Evolutionary conservation across 2,797 vertebrate species (phyloP).

Genomic region (Psittacula derbiana): DNA sequence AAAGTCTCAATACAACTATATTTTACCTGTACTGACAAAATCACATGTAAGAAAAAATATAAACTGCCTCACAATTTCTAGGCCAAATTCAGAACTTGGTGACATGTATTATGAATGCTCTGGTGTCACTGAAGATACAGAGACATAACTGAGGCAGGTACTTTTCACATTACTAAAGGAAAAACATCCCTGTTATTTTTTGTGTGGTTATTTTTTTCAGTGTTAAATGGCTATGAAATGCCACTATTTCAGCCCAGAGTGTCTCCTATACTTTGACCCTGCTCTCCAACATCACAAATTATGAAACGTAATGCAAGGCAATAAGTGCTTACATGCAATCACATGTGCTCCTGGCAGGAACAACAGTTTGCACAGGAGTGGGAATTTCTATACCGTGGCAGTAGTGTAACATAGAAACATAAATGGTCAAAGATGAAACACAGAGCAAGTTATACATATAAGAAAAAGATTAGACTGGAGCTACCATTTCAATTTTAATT

Average conservation of each 20-base stretch:
- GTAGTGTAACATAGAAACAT: background rate
- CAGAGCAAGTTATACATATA: background rate
- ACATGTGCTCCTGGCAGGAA: background rate
- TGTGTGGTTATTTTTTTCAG: background rate
- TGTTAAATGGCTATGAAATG: background rate
- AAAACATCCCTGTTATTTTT: background rate
- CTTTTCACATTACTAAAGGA: background rate
- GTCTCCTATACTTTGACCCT: background rate
- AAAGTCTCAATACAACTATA: background rate
- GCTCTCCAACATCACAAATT: background rate
- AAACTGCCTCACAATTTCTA: background rate
- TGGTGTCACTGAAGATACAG: background rate
- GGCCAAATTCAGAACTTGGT: background rate
- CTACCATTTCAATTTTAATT: background rate
- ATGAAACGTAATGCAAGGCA: background rate
- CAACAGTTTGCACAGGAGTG: background rate
- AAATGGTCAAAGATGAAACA: background rate
- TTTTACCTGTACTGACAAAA: background rate
- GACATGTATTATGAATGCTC: background rate
- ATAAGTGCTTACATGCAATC: background rate
- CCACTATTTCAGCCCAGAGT: background rate
- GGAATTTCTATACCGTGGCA: background rate
- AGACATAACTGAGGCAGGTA: background rate
- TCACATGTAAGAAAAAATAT: background rate
- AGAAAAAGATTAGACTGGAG: background rate